phyloP scores from a whole-genome alignment of 2,797 vertebrate species.

The Bradypodion pumilum region DNA sequence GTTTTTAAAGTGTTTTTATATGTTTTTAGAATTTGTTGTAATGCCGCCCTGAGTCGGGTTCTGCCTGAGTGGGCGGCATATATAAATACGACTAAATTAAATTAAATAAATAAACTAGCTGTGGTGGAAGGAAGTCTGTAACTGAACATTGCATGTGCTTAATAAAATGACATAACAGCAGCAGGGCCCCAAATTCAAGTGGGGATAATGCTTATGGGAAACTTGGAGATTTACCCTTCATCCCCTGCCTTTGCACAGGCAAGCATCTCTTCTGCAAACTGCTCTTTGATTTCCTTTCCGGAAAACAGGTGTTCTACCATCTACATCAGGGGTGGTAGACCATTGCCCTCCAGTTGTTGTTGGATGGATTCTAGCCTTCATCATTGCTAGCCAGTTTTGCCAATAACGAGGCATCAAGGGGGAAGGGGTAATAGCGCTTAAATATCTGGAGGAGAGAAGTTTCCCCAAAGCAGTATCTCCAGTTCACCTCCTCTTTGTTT shows the following conservation, averaged over 20 bases:
- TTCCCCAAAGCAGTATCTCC: not conserved
- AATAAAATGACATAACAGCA: not conserved
- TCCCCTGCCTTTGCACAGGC: not conserved
- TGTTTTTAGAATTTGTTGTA: too few relatives aligned
- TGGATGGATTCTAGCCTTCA: not conserved
- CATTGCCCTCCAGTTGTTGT: not conserved
- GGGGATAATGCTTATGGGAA: not conserved
- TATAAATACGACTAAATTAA: too few relatives aligned
- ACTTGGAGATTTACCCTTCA: too few relatives aligned
- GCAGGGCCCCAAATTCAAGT: not conserved
- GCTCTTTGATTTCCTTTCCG: not conserved
- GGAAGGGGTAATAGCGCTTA: not conserved
- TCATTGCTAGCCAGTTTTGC: not conserved
- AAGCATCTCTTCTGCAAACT: not conserved
- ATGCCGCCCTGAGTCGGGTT: too few relatives aligned
- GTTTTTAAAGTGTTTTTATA: too few relatives aligned
- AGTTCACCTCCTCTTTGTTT: not conserved
- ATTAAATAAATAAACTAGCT: too few relatives aligned
- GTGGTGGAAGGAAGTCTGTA: too few relatives aligned
- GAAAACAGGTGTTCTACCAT: not conserved
- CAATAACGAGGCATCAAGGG: not conserved
- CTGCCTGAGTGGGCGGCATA: too few relatives aligned
- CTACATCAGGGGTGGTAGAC: not conserved
- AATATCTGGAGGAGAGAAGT: not conserved
- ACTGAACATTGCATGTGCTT: not conserved